Conservation (phyloP, 2,113 vertebrate genomes). For the Peromyscus maniculatus region DNA sequence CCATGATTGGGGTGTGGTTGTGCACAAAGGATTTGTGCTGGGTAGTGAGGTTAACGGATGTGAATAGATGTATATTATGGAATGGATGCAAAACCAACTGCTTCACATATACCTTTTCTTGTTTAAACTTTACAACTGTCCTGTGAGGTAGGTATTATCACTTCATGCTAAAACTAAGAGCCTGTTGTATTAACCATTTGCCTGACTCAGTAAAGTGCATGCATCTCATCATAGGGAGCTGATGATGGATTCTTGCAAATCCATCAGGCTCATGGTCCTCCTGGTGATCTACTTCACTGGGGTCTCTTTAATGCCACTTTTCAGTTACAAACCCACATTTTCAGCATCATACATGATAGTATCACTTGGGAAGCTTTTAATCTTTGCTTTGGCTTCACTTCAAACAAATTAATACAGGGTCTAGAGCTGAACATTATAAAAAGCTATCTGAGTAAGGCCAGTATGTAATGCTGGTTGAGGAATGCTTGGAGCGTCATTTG, state of each 20-base stretch:
- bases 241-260: background rate
- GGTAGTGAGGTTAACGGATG: background rate
- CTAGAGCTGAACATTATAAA: background rate
- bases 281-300: background rate
- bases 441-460: background rate
- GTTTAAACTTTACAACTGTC: conserved; percentile 49
- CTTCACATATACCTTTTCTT: conserved; percentile 57
- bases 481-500: background rate
- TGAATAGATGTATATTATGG: background rate
- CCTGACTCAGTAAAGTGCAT: background rate
- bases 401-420: background rate
- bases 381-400: background rate
- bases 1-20: background rate
- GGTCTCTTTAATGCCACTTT: background rate
- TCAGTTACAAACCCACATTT: background rate
- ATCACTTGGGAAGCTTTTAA: background rate
- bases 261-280: rapidly evolving
- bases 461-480: background rate
- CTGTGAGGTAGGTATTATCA: conserved; percentile 59
- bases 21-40: background rate
- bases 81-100: conserved; percentile 19
- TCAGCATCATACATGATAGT: background rate
- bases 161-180: conserved; percentile 48
- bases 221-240: background rate
- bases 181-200: background rate